A percentile compares a stretch with the other conserved stretches of the same genome.
Conservation (phyloP, 2,888 invertebrate species). For the Patella pellucida region DNA sequence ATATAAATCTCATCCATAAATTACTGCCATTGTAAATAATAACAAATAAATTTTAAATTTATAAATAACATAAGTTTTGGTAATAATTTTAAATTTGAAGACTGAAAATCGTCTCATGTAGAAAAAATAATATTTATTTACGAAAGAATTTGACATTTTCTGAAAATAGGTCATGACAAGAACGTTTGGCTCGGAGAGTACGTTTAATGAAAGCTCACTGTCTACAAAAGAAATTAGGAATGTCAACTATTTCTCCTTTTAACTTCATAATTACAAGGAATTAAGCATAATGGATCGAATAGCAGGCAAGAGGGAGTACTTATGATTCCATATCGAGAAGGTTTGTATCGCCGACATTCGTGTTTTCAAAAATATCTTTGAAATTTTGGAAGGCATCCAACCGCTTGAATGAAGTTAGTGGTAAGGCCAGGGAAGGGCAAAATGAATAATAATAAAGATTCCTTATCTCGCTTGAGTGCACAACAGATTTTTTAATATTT, state of each 20-base stretch:
- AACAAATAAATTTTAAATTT: no score
- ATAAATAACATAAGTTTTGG: no score
- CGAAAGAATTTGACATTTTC: no score
- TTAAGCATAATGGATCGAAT: neutral
- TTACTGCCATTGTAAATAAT: no score
- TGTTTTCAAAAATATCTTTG: neutral
- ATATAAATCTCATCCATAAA: no score
- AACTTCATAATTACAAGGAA: conserved; percentile 18
- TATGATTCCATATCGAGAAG: neutral
- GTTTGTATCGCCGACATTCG: neutral
- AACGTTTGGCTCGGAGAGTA: neutral
- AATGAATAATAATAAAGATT: conserved; percentile 11
- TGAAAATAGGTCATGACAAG: neutral
- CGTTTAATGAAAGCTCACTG: neutral
- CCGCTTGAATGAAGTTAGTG: neutral
- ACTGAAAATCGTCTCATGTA: no score
- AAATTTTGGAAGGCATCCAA: neutral
- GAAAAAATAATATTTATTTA: no score
- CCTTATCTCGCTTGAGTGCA: conserved; percentile 5
- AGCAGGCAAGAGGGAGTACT: neutral
- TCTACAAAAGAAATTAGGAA: conserved; percentile 56
- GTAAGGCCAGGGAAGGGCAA: conserved; percentile 14
- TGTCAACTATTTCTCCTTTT: conserved; percentile 56
- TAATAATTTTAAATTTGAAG: no score
- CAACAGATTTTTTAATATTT: neutral